Evolutionary conservation across 1,140 invertebrate genomes (phyloP), one percentile per base, ranked within the genome.

Genomic region (Nasonia vitripennis): DNA sequence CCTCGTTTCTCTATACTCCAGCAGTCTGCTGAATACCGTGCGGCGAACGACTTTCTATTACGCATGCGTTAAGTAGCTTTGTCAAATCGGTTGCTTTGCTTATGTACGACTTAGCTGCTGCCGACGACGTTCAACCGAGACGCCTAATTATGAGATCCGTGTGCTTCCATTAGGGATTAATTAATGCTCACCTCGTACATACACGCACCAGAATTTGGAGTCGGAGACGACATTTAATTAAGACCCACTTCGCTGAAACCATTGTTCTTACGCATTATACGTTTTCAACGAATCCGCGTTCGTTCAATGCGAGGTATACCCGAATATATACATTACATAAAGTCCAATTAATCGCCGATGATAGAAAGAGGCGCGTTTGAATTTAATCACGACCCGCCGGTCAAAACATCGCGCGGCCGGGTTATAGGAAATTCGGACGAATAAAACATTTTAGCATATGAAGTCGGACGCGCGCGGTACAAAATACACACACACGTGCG

Each of bases 41-140:
- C 34, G n/a, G 77, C 7, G 85, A 17, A 67, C 71, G 70, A 75
- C 84, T 83, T 80, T 85, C 79, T 78, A 83, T 87, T 81, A 81
- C 68, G 75, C 77, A 34, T 45, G 6, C 70, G 37, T 74, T 87
- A 85, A 85, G 83, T 87, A 87, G 81, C 84, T 87, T 78, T 83
- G 83, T 85, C 77, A 70, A 87, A 84, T 84, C 79, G 78, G 82
- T 73, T 55, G 78, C 79, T 83, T 78, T 62, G 67, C 83, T 85
- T 73, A 37, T 74, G 77, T 62, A 45, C 14, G 62, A 37, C 62
- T 78, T 71, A 34, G 17, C 55, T 45, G 41, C 55, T 74, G 10
- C 62, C 34, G 74, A 2, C 73, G 55, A 62, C 34, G 55, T 34
- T 78, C 45, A 68, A 17, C 62, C 27, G 51, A 71, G 31, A 45